Base-by-base conservation (phyloP, 2,888 invertebrate genomes). In the Calameuta idolon region DNA sequence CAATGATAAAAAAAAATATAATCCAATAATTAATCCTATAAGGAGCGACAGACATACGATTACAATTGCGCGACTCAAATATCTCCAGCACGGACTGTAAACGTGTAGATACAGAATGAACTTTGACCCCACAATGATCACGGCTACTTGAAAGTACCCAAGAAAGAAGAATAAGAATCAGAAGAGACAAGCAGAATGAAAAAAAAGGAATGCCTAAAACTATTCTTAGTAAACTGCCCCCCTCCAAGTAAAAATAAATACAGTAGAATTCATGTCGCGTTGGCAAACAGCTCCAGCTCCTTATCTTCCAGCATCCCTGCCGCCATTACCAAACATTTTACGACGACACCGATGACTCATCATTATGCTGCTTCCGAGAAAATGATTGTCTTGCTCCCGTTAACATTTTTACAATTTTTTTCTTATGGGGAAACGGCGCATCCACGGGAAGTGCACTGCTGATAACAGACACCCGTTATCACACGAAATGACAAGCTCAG, bases 391-490 rank as follows among this genome's bases (percentile, higher is more conserved):
- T 55, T 55, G 23, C 55, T 9, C 55, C 23, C 23, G 55, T 55
- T 55, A 55, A 55, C 9, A 55, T 23, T 55, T 55, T 55, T 55
- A 55, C 23, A 9, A 15, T 55, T 55, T 55, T 55, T 55, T 23
- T 55, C 55, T 9, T 55, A 23, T 9, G 55, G 55, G 9, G 55
- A 55, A 23, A 55, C 23, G 9, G 23, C 23, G 55, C 55, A 55
- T 55, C 55, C 23, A 55, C 55, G 55, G 55, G 55, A 55, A 55
- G 55, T 55, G 55, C 55, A 55, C 23, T 23, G 15, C 55, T 55
- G 55, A 55, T 55, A 55, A 55, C 55, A 23, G 71, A 71, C 31
- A 23, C 34, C 71, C 71, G 5, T 71, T 71, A 71, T 71, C 71
- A 3, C 34, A 71, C 23, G 12, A 30, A 71, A 71, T 71, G 34